Base-by-base conservation (phyloP, 2,797 vertebrate species). In the Muraenolepis orangiensis region DNA sequence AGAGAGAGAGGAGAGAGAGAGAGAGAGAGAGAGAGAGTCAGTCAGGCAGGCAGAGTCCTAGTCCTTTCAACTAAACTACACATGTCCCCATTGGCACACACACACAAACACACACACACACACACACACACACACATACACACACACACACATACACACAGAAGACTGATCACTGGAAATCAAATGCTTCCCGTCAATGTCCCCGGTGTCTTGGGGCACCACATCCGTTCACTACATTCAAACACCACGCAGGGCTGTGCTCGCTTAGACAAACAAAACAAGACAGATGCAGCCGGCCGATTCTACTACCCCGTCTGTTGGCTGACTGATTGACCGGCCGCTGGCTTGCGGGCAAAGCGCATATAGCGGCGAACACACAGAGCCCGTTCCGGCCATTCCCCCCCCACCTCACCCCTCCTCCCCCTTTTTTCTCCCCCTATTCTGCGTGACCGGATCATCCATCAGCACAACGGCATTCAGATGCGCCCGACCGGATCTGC, bases 401-500 rank as follows among this genome's bases (percentile, higher is more conserved):
- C 75, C 70, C 74, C n/a, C n/a, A n/a, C n/a, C n/a, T n/a, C n/a
- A n/a, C n/a, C n/a, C n/a, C n/a, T n/a, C n/a, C n/a, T n/a, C n/a
- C 67, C 70, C 57, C 72, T 61, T 66, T 26, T 70, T 70, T 6
- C 3, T 51, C 38, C 2, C 38, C 12, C 38, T 40, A 40, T 40
- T 18, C 16, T 16, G 14, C 16, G 42, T 46, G 42, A 69, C 68
- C 64, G 68, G 46, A 12, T 29, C 74, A 82, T 87, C 78, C 76
- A 72, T 84, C 81, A 87, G 74, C 42, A 40, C 31, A 30, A 80
- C 18, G 18, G 46, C 77, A 64, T 68, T 75, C 75, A 46, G 42
- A 46, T 4, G 42, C 68, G 78, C 86, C 83, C 28, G 46, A 74
- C 81, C 70, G 70, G 74, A 86, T 87, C 83, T 38, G 36, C 13